Evolutionary conservation across 2,797 vertebrate genomes (phyloP), one percentile per base, ranked within the genome.

Genomic region (Esox masquinongy): DNA sequence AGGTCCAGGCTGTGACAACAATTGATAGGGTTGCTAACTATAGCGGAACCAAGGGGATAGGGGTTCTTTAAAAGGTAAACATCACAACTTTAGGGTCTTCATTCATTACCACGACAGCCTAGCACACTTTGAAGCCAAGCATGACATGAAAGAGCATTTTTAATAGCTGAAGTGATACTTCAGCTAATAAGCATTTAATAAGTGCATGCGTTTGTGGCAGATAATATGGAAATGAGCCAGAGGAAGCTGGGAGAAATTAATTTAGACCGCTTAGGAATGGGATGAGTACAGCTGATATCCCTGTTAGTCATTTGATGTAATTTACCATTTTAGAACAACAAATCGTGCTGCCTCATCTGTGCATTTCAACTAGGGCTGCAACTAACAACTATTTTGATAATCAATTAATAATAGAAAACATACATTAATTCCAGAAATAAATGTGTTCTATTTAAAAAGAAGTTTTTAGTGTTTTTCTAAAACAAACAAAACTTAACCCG

Each of bases 21-120:
- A 92, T 87, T 89, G 88, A 93, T 92, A 83, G 83, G 85, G 83
- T 72, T 68, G 80, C 90, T 91, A 91, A 91, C 84, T 91, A 88
- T 91, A 92, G 88, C 82, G 77, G 80, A 81, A 80, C 82, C 77
- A 26, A 61, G 83, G 85, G 87, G 76, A 84, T 77, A 75, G 74
- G 70, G 47, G 72, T 31, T 76, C 63, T 56, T 72, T 59, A 68
- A 83, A 84, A 82, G 83, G 83, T 86, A 89, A 90, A 86, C 85
- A 83, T 83, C 64, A 22, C 78, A 78, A 86, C 83, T 69, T 75
- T 66, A 74, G 72, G 74, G 67, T 64, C 24, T 22, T 47, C 56
- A 76, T 84, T 84, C 80, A 80, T 82, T 80, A 84, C 80, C 83
- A 83, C 80, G 83, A 79, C 82, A 86, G 82, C 17, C 59, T 81